Evolutionary conservation across 2,113 vertebrate species (phyloP).

Genomic region (Pristiophorus japonicus): DNA sequence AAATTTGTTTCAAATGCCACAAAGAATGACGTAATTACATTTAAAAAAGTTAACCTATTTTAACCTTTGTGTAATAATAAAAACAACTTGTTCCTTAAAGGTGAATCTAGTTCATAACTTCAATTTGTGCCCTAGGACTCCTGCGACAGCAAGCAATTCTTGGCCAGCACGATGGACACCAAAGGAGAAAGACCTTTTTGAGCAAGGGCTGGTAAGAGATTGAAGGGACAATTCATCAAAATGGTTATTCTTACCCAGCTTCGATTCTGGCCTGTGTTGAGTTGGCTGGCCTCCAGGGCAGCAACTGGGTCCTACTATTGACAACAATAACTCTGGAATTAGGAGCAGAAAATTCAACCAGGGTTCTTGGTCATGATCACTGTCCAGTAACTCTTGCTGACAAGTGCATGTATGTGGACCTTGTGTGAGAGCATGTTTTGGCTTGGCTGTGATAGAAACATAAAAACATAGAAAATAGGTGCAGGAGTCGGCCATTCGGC

Average conservation of each 20-base stretch:
- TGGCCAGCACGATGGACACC: slow-evolving; percentile 74
- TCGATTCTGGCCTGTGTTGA: neutral
- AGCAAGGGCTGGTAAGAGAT: slow-evolving; percentile 77
- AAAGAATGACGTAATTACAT: neutral
- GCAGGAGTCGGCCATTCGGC: no score
- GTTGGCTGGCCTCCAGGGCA: neutral
- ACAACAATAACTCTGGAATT: neutral
- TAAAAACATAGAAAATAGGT: no score
- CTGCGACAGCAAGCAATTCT: slow-evolving; percentile 7
- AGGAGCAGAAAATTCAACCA: neutral
- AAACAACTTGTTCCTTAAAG: neutral
- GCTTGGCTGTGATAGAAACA: neutral
- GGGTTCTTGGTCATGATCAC: neutral
- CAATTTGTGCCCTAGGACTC: neutral
- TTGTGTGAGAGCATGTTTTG: neutral
- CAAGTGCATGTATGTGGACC: neutral
- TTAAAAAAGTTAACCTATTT: neutral
- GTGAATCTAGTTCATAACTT: neutral
- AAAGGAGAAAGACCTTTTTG: slow-evolving; percentile 87
- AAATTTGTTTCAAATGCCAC: neutral
- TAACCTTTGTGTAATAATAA: neutral
- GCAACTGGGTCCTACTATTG: neutral
- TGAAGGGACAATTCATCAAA: neutral
- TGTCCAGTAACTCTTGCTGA: neutral
- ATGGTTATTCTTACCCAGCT: neutral